Conservation (phyloP, 2,888 invertebrate species). For the Brenthis ino region DNA sequence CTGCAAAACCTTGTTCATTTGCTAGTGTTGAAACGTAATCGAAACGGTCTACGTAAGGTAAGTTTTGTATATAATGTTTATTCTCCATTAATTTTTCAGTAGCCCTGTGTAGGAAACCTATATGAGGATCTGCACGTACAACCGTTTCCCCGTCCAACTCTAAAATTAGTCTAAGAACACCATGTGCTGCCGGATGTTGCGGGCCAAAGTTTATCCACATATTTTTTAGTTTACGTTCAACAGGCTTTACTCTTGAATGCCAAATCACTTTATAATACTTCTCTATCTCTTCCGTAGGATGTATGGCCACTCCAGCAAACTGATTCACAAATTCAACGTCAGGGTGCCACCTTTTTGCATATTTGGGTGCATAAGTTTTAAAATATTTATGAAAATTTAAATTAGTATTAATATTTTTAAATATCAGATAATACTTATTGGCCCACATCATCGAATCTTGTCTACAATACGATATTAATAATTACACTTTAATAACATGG, state of each 20-base stretch:
- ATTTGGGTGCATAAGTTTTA: conserved; percentile 45
- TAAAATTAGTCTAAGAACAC: conserved; percentile 90
- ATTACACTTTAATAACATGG: no score
- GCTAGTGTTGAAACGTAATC: conserved; percentile 94
- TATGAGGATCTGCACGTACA: conserved; percentile 90
- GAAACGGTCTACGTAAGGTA: conserved; percentile 93
- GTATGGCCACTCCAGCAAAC: conserved; percentile 82
- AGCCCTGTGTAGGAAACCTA: conserved; percentile 93
- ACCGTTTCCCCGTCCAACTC: conserved; percentile 93
- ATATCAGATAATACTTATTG: conserved; percentile 11
- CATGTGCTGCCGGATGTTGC: conserved; percentile 95
- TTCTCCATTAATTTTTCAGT: conserved; percentile 95
- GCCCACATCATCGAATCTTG: conserved; percentile 12
- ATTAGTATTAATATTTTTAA: conserved; percentile 21
- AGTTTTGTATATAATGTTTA: conserved; percentile 91
- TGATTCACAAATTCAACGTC: conserved; percentile 83
- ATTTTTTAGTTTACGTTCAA: conserved; percentile 84
- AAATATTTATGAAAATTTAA: conserved; percentile 45
- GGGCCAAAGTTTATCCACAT: conserved; percentile 93
- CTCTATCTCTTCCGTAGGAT: conserved; percentile 71
- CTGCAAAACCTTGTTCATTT: conserved; percentile 89
- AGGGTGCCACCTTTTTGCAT: conserved; percentile 83
- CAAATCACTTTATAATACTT: conserved; percentile 64
- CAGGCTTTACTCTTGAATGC: conserved; percentile 59
- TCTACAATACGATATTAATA: not conserved